Base-by-base conservation (phyloP, 2,797 vertebrate genomes). In the Cygnus olor region DNA sequence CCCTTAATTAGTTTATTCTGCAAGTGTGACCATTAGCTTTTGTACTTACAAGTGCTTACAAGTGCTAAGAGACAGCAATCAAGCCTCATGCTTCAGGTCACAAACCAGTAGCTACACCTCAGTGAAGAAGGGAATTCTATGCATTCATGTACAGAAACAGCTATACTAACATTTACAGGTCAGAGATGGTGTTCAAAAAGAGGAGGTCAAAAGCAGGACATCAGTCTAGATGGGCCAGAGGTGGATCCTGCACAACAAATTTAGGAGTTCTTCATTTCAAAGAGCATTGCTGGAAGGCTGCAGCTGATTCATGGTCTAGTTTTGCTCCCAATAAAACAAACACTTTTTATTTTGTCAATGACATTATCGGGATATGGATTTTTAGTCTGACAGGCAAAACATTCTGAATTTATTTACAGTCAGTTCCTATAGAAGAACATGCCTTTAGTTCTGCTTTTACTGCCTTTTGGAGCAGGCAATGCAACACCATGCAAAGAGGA, bases 1-100 rank as follows among this genome's bases (percentile, higher is more conserved):
- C 81, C 79, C 79, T 95, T 96, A 97, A 97, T 97, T 94, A 94
- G 95, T 97, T 96, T 97, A 96, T 97, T 90, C 94, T 84, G 84
- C 84, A 95, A 94, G 94, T 96, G 96, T 95, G 90, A 95, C 92
- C 94, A 95, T 95, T 96, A 96, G 92, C 94, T 96, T 94, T 96
- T 94, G 96, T 96, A 36, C 93, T 96, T 93, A 28, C 42, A 76
- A 91, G 89, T 58, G 73, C 94, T 94, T 93, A 87, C 89, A 97
- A 96, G 95, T 95, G 96, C 90, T 95, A 96, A 96, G 76, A 95
- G 95, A 89, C 61, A 85, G 90, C 90, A 91, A 96, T 96, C 96
- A 92, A 78, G 84, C 15, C 93, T 85, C 61, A 14, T 20, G 86
- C 94, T 95, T 38, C 91, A 76, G 88, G 95, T 93, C 93, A 94